Evolutionary conservation across 2,113 vertebrate genomes (phyloP).

Genomic region (Neodon shergylaensis): DNA sequence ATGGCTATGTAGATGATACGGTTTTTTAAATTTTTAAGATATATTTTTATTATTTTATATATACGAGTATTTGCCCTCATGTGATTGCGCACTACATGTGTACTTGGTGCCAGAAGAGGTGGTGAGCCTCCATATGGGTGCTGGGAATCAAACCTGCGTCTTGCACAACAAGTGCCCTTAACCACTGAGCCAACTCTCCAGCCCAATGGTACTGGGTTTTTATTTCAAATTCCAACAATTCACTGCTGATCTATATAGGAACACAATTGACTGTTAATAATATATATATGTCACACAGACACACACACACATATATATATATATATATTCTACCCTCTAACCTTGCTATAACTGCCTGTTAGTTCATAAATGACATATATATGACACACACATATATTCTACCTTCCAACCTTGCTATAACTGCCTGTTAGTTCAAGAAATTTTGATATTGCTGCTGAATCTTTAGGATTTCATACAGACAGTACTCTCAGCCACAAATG

Average conservation of each 20-base stretch:
- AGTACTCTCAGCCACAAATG: neutral
- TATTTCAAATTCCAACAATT: slow-evolving; percentile 43
- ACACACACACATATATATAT: neutral
- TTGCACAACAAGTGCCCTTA: neutral
- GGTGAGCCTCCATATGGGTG: neutral
- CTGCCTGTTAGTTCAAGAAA: neutral
- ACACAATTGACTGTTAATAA: neutral
- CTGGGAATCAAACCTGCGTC: neutral
- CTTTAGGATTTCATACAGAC: slow-evolving; percentile 5
- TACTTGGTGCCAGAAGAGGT: neutral
- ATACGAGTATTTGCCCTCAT: too few species aligned
- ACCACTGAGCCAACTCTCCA: neutral
- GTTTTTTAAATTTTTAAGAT: neutral
- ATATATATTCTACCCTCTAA: neutral
- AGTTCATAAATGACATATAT: too few species aligned
- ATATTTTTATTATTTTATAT: neutral
- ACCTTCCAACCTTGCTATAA: neutral
- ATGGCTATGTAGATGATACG: neutral
- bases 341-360: too few species aligned
- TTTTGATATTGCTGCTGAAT: neutral
- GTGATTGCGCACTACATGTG: neutral
- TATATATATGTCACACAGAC: too few species aligned
- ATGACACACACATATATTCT: neutral
- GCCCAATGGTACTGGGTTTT: neutral
- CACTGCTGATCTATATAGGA: neutral